Evolutionary conservation across 2,797 vertebrate genomes (phyloP).

Genomic region (Pteropus rufus): DNA sequence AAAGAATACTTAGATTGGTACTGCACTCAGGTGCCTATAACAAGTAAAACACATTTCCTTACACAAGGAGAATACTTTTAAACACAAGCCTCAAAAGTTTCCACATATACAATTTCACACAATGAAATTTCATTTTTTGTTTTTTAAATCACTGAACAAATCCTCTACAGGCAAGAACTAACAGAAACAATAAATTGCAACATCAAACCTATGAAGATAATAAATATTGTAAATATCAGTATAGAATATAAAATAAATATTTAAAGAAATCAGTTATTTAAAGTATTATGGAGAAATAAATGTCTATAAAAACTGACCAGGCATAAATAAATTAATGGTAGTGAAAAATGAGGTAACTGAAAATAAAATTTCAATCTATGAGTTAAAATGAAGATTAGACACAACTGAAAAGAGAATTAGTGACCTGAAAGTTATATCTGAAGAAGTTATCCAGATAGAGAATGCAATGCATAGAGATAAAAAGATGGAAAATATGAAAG

Average conservation of each 20-base stretch:
- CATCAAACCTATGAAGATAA: background rate
- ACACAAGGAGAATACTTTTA: background rate
- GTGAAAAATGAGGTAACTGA: background rate
- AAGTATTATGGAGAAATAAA: background rate
- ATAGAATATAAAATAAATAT: background rate
- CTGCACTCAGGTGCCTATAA: background rate
- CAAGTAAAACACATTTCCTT: background rate
- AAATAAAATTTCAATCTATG: background rate
- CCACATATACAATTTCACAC: background rate
- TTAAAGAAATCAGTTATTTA: background rate
- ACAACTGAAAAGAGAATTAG: background rate
- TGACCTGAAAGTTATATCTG: background rate
- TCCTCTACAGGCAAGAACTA: background rate
- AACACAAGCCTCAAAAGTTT: background rate
- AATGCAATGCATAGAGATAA: background rate
- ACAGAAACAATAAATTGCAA: background rate
- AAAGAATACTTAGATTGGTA: background rate
- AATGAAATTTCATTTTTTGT: background rate
- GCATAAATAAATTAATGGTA: background rate
- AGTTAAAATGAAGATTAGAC: background rate
- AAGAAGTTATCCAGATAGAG: background rate
- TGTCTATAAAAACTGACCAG: background rate
- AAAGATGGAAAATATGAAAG: background rate
- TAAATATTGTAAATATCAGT: background rate
- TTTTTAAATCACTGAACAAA: background rate